Conservation (phyloP, 2,888 invertebrate genomes). For the Phalera bucephala region DNA sequence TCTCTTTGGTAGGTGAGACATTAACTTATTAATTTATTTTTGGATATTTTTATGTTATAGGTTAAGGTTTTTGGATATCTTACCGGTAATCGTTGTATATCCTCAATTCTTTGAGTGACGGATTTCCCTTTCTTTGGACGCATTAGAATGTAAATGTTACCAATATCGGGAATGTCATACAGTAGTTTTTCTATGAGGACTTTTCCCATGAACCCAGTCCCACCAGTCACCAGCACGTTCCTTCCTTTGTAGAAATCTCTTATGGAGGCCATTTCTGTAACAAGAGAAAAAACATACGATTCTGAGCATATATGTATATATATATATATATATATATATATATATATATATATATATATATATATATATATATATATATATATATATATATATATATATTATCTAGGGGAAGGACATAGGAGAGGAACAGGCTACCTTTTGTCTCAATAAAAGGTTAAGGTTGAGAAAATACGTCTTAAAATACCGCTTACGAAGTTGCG, state of each 20-base stretch:
- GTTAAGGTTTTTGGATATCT: constrained; percentile 22
- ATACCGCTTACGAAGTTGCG: too few relatives aligned
- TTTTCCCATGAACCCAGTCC: constrained; percentile 86
- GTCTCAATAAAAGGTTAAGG: too few relatives aligned
- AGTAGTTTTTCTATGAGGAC: constrained; percentile 85
- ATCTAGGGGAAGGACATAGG: too few relatives aligned
- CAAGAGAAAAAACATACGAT: not conserved
- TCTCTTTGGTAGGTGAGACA: too few relatives aligned
- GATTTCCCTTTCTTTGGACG: constrained; percentile 85
- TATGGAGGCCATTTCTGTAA: constrained; percentile 69
- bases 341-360: too few relatives aligned
- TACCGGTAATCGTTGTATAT: constrained; percentile 85
- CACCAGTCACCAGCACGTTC: constrained; percentile 84
- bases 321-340: too few relatives aligned
- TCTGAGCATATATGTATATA: too few relatives aligned
- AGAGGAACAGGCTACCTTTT: too few relatives aligned
- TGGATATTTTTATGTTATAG: not conserved
- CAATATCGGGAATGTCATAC: constrained; percentile 83
- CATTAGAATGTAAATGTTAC: constrained; percentile 83
- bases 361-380: too few relatives aligned
- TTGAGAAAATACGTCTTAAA: too few relatives aligned
- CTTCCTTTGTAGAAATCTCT: constrained; percentile 83
- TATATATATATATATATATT: too few relatives aligned
- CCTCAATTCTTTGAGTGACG: constrained; percentile 81
- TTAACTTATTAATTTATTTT: not conserved